phyloP scores from a whole-genome alignment of 1,140 invertebrate species.

The Musca domestica region DNA sequence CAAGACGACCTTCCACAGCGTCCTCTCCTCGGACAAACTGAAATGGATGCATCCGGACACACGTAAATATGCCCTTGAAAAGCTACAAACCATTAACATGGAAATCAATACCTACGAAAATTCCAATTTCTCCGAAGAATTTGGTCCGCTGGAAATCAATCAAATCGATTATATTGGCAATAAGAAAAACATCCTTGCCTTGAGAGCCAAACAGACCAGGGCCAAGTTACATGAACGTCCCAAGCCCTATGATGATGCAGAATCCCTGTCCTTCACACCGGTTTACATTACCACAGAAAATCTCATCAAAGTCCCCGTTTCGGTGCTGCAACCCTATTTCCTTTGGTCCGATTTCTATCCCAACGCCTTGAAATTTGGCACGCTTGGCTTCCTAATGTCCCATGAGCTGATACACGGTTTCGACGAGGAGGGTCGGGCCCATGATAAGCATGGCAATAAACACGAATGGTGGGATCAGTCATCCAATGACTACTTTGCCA shows the following conservation, averaged over 20 bases:
- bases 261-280: constrained; percentile 39
- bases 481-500: constrained; percentile 32
- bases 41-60: constrained; percentile 31
- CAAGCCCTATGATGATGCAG: constrained; percentile 34
- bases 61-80: constrained; percentile 33
- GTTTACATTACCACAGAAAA: constrained; percentile 44
- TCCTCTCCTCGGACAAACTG: constrained; percentile 31
- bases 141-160: constrained; percentile 28
- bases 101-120: constrained; percentile 37
- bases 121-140: constrained; percentile 37
- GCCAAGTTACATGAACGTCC: constrained; percentile 30
- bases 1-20: constrained; percentile 33
- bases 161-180: constrained; percentile 24
- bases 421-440: constrained; percentile 71
- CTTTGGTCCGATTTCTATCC: constrained; percentile 42
- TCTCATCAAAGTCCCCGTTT: constrained; percentile 39
- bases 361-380: constrained; percentile 58
- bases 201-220: constrained; percentile 11
- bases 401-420: constrained; percentile 71
- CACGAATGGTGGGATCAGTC: constrained; percentile 43
- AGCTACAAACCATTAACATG: constrained; percentile 39
- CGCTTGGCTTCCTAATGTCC: constrained; percentile 66
- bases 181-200: constrained; percentile 1
- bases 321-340: constrained; percentile 41
- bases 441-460: constrained; percentile 79